phyloP scores from a whole-genome alignment of 2,888 invertebrate genomes.

The Gortyna flavago region DNA sequence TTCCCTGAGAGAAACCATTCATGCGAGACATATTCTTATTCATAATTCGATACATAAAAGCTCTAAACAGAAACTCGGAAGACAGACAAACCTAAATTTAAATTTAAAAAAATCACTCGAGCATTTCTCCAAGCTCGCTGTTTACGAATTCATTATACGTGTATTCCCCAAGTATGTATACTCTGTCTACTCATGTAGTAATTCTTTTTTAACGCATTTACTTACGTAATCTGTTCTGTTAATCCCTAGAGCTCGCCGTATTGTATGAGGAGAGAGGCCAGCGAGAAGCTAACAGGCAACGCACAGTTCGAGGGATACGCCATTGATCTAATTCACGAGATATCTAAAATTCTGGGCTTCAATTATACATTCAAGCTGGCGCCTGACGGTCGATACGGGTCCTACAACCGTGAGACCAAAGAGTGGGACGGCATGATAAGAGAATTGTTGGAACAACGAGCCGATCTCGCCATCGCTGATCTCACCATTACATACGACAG shows the following conservation, averaged over 20 bases:
- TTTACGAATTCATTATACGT: slow-evolving; percentile 68
- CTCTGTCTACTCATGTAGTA: slow-evolving; percentile 63
- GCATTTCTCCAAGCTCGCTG: slow-evolving; percentile 57
- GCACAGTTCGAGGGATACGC: slow-evolving; percentile 98
- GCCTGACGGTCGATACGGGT: slow-evolving; percentile 96
- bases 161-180: slow-evolving; percentile 63
- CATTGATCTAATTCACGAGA: slow-evolving; percentile 97
- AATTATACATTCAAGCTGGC: slow-evolving; percentile 96
- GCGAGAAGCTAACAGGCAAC: slow-evolving; percentile 95
- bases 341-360: slow-evolving; percentile 96
- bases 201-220: slow-evolving; percentile 66
- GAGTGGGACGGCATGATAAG: slow-evolving; percentile 98
- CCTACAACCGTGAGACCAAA: slow-evolving; percentile 94
- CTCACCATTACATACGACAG: slow-evolving; percentile 99
- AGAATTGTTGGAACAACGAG: slow-evolving; percentile 96
- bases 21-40: slow-evolving; percentile 71
- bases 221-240: slow-evolving; percentile 69
- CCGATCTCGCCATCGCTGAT: slow-evolving; percentile 98
- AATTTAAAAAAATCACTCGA: slow-evolving; percentile 61
- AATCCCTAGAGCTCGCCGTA: slow-evolving; percentile 96
- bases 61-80: slow-evolving; percentile 60
- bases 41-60: slow-evolving; percentile 68
- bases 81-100: slow-evolving; percentile 65
- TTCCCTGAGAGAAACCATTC: slow-evolving; percentile 72
- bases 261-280: slow-evolving; percentile 97